These are phyloP conservation scores for Cavia aperea DNA, from an alignment of 2,113 vertebrate genomes.

Conservation along the genomic window DNA sequence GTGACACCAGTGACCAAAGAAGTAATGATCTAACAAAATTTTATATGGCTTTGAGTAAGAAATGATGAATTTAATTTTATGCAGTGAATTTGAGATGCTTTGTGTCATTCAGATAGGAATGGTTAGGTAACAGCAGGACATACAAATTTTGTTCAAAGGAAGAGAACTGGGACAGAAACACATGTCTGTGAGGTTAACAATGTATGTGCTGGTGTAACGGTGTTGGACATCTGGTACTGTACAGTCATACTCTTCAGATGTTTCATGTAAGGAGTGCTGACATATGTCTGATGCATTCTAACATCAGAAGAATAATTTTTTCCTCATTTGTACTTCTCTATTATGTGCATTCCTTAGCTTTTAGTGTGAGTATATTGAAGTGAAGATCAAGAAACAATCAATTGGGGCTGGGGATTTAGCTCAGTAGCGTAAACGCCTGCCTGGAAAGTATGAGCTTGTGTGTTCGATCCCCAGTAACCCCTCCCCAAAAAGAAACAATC, in stretches of 20 bases:
- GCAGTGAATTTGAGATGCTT: not conserved
- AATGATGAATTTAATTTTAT: constrained; percentile 31
- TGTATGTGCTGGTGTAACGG: accelerated
- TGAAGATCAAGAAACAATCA: not conserved
- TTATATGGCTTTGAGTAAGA: constrained; percentile 9
- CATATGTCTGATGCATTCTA: not conserved
- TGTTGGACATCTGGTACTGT: not conserved
- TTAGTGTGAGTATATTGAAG: not conserved
- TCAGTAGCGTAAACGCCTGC: too few relatives aligned
- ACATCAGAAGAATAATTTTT: constrained; percentile 7
- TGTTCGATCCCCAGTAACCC: too few relatives aligned
- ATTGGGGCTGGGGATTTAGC: too few relatives aligned
- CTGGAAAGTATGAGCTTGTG: too few relatives aligned
- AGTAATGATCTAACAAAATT: not conserved
- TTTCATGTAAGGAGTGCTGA: not conserved
- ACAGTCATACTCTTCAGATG: not conserved
- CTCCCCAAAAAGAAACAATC: not conserved
- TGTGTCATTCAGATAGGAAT: not conserved
- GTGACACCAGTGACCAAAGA: not conserved
- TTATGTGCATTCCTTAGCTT: not conserved
- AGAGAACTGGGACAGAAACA: not conserved
- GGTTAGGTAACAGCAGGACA: not conserved
- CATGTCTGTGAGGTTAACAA: not conserved
- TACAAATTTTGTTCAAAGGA: not conserved
- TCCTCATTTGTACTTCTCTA: constrained; percentile 1